Conservation (phyloP, 2,888 invertebrate species). For the Eubasilissa splendida region DNA sequence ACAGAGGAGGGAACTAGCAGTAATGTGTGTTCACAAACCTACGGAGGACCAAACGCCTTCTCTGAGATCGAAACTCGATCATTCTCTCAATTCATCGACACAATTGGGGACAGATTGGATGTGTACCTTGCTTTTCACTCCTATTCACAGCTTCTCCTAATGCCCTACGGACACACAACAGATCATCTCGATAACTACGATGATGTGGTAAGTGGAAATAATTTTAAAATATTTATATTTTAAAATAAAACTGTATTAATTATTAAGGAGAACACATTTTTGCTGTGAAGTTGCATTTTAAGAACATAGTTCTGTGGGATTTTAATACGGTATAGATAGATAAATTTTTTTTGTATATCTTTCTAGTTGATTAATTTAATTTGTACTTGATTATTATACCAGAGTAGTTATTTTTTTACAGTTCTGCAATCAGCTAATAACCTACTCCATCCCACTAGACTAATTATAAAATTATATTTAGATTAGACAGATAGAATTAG, state of each 20-base stretch:
- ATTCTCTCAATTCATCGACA: slow-evolving; percentile 64
- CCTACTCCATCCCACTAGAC: too few species aligned
- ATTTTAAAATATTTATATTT: too few species aligned
- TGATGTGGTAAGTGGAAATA: slow-evolving; percentile 64
- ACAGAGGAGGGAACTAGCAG: slow-evolving; percentile 66
- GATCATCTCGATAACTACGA: slow-evolving; percentile 65
- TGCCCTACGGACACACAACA: slow-evolving; percentile 69
- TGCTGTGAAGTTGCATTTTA: too few species aligned
- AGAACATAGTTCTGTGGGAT: too few species aligned
- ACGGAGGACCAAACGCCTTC: slow-evolving; percentile 69
- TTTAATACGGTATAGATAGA: too few species aligned
- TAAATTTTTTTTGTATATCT: too few species aligned
- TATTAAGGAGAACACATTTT: neutral
- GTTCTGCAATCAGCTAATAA: too few species aligned
- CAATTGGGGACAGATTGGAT: slow-evolving; percentile 63
- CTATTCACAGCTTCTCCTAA: slow-evolving; percentile 71
- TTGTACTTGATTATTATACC: too few species aligned
- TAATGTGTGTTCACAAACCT: slow-evolving; percentile 70
- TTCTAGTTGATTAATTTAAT: too few species aligned
- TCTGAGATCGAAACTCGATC: slow-evolving; percentile 73
- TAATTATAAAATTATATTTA: too few species aligned
- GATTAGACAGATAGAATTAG: too few species aligned
- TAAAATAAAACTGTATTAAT: neutral
- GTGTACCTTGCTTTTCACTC: slow-evolving; percentile 75
- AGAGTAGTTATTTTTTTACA: too few species aligned